These are phyloP conservation scores for Actinernus sp. DNA, from an alignment of 92 coral and sea anemone genomes.

Conservation along the genomic window DNA sequence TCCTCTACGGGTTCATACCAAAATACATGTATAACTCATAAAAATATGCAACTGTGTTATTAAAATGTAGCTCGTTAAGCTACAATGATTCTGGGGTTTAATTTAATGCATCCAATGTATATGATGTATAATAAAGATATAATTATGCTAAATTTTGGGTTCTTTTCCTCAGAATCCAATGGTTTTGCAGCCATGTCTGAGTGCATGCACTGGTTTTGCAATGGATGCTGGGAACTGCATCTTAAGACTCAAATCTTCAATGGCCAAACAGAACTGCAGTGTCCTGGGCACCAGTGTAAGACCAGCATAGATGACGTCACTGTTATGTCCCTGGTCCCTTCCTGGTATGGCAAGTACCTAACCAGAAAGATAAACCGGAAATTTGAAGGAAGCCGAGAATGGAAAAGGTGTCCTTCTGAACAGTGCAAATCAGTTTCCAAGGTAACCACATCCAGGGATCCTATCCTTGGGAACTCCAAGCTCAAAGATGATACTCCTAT, in stretches of 20 bases:
- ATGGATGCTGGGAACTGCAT: conserved; percentile 73
- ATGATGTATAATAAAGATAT: too few species aligned
- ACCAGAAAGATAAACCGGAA: conserved; percentile 12
- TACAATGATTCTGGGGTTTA: too few species aligned
- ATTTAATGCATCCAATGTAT: too few species aligned
- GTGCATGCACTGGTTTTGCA: conserved; percentile 72
- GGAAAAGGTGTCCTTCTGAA: conserved; percentile 68
- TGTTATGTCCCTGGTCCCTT: conserved; percentile 60
- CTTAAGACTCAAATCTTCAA: conserved; percentile 45
- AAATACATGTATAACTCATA: too few species aligned
- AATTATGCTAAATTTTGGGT: too few species aligned
- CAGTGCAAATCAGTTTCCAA: conserved; percentile 43
- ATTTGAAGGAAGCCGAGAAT: conserved; percentile 40
- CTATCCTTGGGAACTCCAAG: not conserved
- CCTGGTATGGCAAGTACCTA: conserved; percentile 16
- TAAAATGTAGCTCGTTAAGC: too few species aligned
- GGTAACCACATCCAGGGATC: conserved; percentile 11
- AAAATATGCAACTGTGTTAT: too few species aligned
- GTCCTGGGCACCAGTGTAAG: conserved; percentile 70
- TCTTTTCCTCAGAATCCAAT: too few species aligned
- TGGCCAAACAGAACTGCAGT: conserved; percentile 52
- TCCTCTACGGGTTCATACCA: too few species aligned
- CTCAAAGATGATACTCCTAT: conserved; percentile 13
- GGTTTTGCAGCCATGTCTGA: not conserved
- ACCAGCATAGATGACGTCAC: conserved; percentile 54